Evolutionary conservation across 2,797 vertebrate genomes (phyloP).

Genomic region (Peromyscus nudipes): DNA sequence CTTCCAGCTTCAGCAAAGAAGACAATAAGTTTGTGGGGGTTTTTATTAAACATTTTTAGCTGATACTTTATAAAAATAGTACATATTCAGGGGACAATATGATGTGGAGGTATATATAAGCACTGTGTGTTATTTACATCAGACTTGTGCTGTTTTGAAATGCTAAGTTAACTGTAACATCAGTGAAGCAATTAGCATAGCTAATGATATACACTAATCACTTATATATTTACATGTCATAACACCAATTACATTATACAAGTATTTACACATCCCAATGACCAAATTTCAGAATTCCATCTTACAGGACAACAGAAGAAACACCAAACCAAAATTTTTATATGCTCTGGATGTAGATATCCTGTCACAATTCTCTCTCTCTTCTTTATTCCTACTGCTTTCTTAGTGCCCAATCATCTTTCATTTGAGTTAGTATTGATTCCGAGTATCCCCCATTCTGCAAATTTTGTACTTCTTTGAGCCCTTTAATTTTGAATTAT

Average conservation of each 20-base stretch:
- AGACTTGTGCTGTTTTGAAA: not conserved
- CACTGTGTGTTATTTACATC: not conserved
- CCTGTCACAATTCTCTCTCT: not conserved
- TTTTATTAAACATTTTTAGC: not conserved
- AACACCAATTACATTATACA: not conserved
- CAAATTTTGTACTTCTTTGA: not conserved
- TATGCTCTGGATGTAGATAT: not conserved
- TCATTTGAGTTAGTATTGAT: not conserved
- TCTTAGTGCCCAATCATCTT: not conserved
- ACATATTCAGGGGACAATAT: not conserved
- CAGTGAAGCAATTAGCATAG: not conserved
- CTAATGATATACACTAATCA: not conserved
- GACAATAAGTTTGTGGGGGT: not conserved
- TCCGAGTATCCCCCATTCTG: not conserved
- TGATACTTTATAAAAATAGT: not conserved
- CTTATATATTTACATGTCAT: not conserved
- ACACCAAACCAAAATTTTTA: not conserved
- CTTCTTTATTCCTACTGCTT: not conserved
- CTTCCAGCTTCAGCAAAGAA: not conserved
- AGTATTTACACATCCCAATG: not conserved
- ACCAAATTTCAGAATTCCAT: not conserved
- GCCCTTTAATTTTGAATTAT: not conserved
- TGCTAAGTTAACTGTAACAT: slow-evolving; percentile 24
- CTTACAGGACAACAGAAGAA: not conserved
- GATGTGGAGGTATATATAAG: not conserved